Conservation (phyloP, 1,140 invertebrate species). For the Penaeus indicus region DNA sequence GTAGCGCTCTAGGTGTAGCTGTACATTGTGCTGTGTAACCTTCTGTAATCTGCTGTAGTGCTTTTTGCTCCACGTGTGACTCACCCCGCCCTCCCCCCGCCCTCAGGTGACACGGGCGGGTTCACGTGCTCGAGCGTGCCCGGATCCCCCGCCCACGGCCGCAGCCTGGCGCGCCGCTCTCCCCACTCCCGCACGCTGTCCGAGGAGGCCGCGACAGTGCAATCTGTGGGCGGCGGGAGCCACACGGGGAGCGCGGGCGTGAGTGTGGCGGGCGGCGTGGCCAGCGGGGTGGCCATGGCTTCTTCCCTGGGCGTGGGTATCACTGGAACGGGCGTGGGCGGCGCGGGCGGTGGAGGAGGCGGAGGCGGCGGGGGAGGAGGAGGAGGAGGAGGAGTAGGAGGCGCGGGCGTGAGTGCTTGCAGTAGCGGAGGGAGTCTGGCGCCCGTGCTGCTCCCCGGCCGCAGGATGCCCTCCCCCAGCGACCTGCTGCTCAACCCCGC, state of each 20-base stretch:
- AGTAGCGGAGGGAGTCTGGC: slow-evolving; percentile 25
- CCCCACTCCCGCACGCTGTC: slow-evolving; percentile 55
- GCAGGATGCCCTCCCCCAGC: slow-evolving; percentile 56
- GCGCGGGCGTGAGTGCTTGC: neutral
- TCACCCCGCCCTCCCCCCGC: neutral
- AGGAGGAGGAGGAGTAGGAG: neutral
- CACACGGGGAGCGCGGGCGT: neutral
- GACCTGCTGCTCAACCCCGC: slow-evolving; percentile 51
- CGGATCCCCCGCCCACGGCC: slow-evolving; percentile 26
- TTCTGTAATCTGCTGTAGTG: no score
- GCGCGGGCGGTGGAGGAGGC: neutral
- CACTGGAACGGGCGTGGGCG: neutral
- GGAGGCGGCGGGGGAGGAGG: neutral
- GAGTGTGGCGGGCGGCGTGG: slow-evolving; percentile 1
- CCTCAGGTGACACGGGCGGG: slow-evolving; percentile 38
- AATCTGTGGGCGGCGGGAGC: slow-evolving; percentile 24
- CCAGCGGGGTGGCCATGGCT: neutral
- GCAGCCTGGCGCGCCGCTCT: slow-evolving; percentile 41
- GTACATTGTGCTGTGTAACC: no score
- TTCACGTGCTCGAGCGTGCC: neutral
- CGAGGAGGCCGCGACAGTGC: slow-evolving; percentile 44
- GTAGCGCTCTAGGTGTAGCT: slow-evolving; percentile 15
- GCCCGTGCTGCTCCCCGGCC: slow-evolving; percentile 41
- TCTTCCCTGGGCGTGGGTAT: neutral
- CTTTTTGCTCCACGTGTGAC: no score